phyloP scores from a whole-genome alignment of 1,140 invertebrate species.

The Asbolus verrucosus region DNA sequence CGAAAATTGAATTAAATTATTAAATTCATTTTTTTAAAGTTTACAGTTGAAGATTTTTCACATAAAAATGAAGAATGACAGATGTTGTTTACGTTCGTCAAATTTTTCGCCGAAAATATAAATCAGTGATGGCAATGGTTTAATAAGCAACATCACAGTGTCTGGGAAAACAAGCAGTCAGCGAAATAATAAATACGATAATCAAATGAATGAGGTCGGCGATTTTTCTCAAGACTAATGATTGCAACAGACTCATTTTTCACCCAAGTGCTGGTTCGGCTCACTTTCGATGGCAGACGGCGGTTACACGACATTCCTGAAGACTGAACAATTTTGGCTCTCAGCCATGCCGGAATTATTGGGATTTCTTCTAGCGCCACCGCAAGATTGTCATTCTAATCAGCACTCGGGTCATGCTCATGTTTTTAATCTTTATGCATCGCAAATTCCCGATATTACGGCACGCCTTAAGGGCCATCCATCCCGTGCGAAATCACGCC shows the following conservation, averaged over 20 bases:
- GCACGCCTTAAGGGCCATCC: neutral
- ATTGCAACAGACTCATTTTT: slow-evolving; percentile 31
- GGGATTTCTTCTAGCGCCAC: neutral
- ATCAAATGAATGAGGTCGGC: slow-evolving; percentile 39
- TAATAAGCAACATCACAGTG: too few species aligned
- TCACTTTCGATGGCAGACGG: neutral
- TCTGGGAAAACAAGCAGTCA: too few species aligned
- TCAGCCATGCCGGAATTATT: slow-evolving; percentile 19
- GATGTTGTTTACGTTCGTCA: too few species aligned
- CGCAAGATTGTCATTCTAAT: slow-evolving; percentile 20
- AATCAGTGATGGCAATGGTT: too few species aligned
- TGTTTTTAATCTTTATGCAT: slow-evolving; percentile 33
- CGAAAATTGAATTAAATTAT: too few species aligned
- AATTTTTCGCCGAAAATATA: too few species aligned
- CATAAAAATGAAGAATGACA: too few species aligned
- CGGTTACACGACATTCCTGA: slow-evolving; percentile 10
- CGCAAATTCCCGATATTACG: slow-evolving; percentile 22
- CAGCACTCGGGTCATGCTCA: slow-evolving; percentile 4
- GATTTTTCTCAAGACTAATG: slow-evolving; percentile 39
- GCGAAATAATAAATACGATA: slow-evolving; percentile 22
- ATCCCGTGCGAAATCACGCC: slow-evolving; percentile 3
- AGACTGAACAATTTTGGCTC: slow-evolving; percentile 32
- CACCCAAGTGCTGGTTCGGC: slow-evolving; percentile 25
- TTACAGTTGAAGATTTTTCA: too few species aligned
- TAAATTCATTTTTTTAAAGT: too few species aligned